phyloP scores from a whole-genome alignment of 2,113 vertebrate species.

The Laterallus jamaicensis region DNA sequence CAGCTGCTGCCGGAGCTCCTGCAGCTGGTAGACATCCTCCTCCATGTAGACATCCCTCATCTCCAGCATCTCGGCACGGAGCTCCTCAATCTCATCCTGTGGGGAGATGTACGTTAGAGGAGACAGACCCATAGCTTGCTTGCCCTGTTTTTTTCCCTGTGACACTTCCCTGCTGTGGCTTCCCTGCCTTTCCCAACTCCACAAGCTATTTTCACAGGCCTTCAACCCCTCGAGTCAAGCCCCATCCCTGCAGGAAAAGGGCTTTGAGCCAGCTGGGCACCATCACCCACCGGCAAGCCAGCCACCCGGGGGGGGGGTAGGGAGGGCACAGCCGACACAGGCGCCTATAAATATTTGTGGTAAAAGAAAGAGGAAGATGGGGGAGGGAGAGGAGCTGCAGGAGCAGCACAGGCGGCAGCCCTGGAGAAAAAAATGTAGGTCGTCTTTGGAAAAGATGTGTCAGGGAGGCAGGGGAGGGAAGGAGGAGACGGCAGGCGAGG shows the following conservation, averaged over 20 bases:
- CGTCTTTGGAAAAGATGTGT: conserved; percentile 38
- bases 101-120: fast-evolving
- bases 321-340: background rate
- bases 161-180: background rate
- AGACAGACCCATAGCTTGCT: fast-evolving
- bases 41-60: conserved; percentile 99
- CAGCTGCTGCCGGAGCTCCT: conserved; percentile 95
- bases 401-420: background rate
- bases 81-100: conserved; percentile 97
- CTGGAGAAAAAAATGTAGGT: background rate
- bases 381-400: conserved; percentile 46
- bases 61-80: conserved; percentile 97
- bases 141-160: fast-evolving
- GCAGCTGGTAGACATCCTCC: conserved; percentile 96
- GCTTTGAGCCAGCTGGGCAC: background rate
- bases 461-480: conserved; percentile 8
- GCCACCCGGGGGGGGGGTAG: background rate
- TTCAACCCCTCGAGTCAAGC: background rate
- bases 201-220: background rate
- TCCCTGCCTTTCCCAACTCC: background rate
- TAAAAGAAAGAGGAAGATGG: conserved; percentile 53
- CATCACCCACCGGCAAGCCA: background rate
- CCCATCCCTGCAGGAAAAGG: background rate
- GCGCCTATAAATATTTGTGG: background rate
- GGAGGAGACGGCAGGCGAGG: background rate